Evolutionary conservation across 2,113 vertebrate species (phyloP).

Genomic region (Pyxicephalus adspersus): DNA sequence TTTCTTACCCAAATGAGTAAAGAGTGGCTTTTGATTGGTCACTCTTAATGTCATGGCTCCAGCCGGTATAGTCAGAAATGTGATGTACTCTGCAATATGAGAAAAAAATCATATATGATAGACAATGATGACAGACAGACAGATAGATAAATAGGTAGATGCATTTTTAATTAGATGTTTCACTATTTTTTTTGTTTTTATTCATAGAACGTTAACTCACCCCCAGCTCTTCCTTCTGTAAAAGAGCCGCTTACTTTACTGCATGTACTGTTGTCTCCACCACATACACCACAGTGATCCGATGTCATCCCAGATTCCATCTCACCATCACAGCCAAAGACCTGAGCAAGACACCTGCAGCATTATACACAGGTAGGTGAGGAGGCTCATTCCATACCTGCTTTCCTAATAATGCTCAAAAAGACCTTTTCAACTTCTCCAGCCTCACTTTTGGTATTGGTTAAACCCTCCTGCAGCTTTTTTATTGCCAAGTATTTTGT

Average conservation of each 20-base stretch:
- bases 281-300: conserved; percentile 86
- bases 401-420: too few relatives aligned
- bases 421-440: too few relatives aligned
- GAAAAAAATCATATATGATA: conserved; percentile 32
- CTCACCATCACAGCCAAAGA: conserved; percentile 88
- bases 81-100: conserved; percentile 80
- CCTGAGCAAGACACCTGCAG: conserved; percentile 66
- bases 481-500: too few relatives aligned
- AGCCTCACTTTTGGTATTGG: too few relatives aligned
- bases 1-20: conserved; percentile 91
- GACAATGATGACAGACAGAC: neutral
- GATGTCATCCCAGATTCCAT: conserved; percentile 77
- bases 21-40: conserved; percentile 83
- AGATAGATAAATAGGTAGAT: too few relatives aligned
- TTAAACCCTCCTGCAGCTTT: too few relatives aligned
- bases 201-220: conserved; percentile 66
- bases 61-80: conserved; percentile 81
- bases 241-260: conserved; percentile 74
- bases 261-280: conserved; percentile 84
- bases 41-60: conserved; percentile 77
- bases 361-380: neutral
- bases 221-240: conserved; percentile 77
- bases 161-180: too few relatives aligned
- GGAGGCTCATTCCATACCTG: too few relatives aligned
- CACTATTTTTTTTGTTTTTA: neutral